A percentile compares a stretch with the other conserved stretches of the same genome.
Evolutionary conservation across 2,888 invertebrate genomes (phyloP).

Genomic region (Dioctria rufipes): DNA sequence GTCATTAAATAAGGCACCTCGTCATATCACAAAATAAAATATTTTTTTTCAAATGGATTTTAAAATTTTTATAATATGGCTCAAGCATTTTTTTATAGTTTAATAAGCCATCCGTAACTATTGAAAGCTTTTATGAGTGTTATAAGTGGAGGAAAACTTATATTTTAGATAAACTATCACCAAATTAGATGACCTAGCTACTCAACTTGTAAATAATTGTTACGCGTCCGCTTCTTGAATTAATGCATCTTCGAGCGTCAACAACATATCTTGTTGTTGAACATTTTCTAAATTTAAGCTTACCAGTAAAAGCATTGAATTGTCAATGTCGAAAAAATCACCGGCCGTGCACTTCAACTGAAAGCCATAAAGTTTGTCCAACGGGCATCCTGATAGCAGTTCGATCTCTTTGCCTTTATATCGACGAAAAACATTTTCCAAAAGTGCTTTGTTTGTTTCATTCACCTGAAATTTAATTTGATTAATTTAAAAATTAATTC

Average conservation of each 20-base stretch:
- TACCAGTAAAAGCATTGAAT: slow-evolving; percentile 18
- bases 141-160: too few relatives aligned
- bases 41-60: too few relatives aligned
- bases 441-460: slow-evolving; percentile 14
- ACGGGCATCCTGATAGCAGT: slow-evolving; percentile 26
- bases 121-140: too few relatives aligned
- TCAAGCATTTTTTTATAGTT: too few relatives aligned
- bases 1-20: too few relatives aligned
- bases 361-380: slow-evolving; percentile 35
- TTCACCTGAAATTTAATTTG: not conserved
- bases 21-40: too few relatives aligned
- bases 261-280: not conserved
- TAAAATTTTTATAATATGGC: too few relatives aligned
- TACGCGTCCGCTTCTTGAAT: too few relatives aligned
- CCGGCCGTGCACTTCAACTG: slow-evolving; percentile 13
- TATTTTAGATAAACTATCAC: not conserved
- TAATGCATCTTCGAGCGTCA: too few relatives aligned
- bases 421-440: not conserved
- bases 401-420: slow-evolving; percentile 18
- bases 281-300: not conserved
- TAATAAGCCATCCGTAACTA: too few relatives aligned
- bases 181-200: too few relatives aligned
- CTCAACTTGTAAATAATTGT: too few relatives aligned
- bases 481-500: not conserved
- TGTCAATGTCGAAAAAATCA: slow-evolving; percentile 38